Conservation (phyloP, 2,888 invertebrate genomes). For the Podotricha telesiphe region DNA sequence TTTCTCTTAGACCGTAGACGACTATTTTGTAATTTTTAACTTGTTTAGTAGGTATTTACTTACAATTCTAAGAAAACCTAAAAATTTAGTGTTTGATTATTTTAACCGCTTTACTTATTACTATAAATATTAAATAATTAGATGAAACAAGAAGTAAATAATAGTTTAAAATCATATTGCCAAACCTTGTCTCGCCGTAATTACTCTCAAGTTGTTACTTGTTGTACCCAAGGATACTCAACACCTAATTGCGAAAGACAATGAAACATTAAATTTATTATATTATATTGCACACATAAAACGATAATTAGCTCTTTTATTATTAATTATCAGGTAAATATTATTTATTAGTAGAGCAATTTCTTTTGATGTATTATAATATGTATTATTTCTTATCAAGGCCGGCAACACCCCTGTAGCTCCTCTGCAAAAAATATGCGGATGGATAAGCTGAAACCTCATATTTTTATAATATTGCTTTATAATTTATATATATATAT, state of each 20-base stretch:
- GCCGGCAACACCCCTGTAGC: no score
- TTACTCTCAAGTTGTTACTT: conserved; percentile 22
- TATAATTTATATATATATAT: no score
- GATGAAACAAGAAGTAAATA: conserved; percentile 6
- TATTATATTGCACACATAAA: conserved; percentile 21
- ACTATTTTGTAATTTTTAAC: no score
- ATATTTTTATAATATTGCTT: no score
- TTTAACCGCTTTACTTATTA: no score
- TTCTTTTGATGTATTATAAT: not conserved
- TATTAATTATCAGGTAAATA: conserved; percentile 5
- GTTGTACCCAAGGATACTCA: conserved; percentile 30
- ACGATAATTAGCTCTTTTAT: conserved; percentile 11
- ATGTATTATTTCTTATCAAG: not conserved
- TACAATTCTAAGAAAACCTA: no score
- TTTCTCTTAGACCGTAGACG: no score
- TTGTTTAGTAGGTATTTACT: no score
- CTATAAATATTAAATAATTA: not conserved
- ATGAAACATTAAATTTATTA: conserved; percentile 28
- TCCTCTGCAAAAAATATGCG: not conserved
- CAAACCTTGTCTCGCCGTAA: conserved; percentile 33
- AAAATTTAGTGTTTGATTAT: no score
- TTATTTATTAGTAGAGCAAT: not conserved
- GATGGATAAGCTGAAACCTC: not conserved
- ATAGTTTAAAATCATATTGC: conserved; percentile 10
- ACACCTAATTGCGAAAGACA: conserved; percentile 34